Conservation (phyloP, 1,140 invertebrate genomes). For the Diprion similis region DNA sequence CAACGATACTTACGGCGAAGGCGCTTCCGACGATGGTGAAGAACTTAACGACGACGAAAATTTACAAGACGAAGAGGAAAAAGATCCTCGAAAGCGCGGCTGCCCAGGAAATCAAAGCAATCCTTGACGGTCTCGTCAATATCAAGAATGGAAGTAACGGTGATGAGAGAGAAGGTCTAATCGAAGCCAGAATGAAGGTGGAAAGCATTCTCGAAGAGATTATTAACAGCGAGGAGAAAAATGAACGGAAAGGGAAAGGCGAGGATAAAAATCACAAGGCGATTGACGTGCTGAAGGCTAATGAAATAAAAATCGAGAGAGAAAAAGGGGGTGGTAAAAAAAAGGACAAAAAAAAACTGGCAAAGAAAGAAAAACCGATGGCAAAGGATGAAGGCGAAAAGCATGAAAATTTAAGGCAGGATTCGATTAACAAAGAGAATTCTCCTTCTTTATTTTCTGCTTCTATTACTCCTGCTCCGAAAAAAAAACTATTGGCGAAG, state of each 20-base stretch:
- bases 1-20: background rate
- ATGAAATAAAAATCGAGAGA: background rate
- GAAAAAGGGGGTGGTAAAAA: background rate
- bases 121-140: background rate
- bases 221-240: too few species aligned
- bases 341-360: background rate
- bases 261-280: too few species aligned
- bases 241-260: background rate
- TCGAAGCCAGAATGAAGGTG: background rate
- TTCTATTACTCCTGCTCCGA: background rate
- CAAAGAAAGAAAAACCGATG: background rate
- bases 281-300: too few species aligned
- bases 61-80: too few species aligned
- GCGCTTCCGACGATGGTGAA: too few species aligned
- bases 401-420: background rate
- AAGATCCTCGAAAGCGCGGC: background rate
- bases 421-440: conserved; percentile 10
- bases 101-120: background rate
- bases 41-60: too few species aligned
- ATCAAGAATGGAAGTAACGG: background rate
- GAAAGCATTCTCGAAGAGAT: background rate
- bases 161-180: background rate
- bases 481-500: background rate
- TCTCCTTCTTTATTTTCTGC: too few species aligned
- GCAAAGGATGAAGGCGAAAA: background rate